phyloP scores from a whole-genome alignment of 2,888 invertebrate species.

The Philonicus albiceps region DNA sequence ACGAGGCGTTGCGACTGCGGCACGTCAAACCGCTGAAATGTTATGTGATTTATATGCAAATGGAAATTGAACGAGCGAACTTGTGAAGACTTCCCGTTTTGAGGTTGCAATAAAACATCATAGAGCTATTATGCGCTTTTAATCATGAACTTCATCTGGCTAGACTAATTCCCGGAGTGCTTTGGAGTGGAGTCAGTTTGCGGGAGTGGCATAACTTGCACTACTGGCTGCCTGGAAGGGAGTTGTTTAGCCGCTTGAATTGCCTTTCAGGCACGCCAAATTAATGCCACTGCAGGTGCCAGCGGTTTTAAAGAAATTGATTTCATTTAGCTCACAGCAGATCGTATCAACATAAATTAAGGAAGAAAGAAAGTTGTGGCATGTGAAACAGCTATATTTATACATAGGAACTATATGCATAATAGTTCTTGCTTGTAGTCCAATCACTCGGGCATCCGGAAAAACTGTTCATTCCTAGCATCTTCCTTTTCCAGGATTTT shows the following conservation, averaged over 20 bases:
- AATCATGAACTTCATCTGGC: constrained; percentile 1
- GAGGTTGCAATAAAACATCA: not conserved
- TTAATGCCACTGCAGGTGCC: not conserved
- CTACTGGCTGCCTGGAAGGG: not conserved
- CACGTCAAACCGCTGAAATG: not conserved
- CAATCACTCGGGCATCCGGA: not conserved
- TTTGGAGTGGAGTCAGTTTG: not conserved
- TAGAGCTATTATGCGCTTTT: not conserved
- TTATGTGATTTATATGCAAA: constrained; percentile 15
- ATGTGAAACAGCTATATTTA: not conserved
- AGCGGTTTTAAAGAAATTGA: not conserved
- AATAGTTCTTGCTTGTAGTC: not conserved
- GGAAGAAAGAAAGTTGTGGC: not conserved
- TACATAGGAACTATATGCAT: not conserved
- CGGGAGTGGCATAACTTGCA: not conserved
- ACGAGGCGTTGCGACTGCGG: not conserved
- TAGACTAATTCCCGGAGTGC: not conserved
- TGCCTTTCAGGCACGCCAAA: not conserved
- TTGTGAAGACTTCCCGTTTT: constrained; percentile 1
- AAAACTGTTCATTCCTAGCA: not conserved
- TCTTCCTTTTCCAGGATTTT: not conserved
- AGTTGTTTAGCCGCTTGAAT: not conserved
- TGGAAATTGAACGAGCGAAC: not conserved
- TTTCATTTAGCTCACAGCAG: not conserved
- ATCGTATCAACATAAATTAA: not conserved